A percentile compares a stretch with the other conserved stretches of the same genome.
Evolutionary conservation across 2,888 invertebrate species (phyloP).

Genomic region (Caenorhabditis afra): DNA sequence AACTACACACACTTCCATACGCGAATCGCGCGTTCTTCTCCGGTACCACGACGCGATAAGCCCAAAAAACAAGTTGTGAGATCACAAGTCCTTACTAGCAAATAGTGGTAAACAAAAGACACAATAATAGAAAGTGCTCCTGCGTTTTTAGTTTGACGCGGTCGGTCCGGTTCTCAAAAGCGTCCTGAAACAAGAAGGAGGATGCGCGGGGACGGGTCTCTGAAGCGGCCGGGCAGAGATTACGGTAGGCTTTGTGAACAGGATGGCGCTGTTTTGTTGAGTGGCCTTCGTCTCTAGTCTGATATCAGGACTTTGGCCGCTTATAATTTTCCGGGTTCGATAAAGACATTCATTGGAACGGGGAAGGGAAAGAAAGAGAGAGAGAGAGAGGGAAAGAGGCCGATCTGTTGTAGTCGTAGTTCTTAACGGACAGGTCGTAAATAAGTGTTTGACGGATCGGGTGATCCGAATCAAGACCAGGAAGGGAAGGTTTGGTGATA

Average conservation of each 20-base stretch:
- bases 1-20: conserved; percentile 44
- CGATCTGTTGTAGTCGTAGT: too few species aligned
- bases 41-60: conserved; percentile 20
- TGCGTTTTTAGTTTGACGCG: conserved; percentile 29
- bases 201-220: conserved; percentile 30
- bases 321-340: conserved; percentile 55
- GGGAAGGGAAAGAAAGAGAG: neutral
- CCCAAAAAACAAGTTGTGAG: conserved; percentile 9
- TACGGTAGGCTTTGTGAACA: conserved; percentile 16
- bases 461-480: too few species aligned
- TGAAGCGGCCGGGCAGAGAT: conserved; percentile 2
- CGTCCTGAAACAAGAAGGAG: conserved; percentile 18
- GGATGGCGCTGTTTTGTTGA: conserved; percentile 20
- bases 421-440: too few species aligned
- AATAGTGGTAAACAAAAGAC: neutral
- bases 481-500: too few species aligned
- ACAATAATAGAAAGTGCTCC: conserved; percentile 1
- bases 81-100: neutral
- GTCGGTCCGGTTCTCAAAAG: conserved; percentile 19
- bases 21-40: conserved; percentile 1
- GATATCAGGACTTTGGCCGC: conserved; percentile 32
- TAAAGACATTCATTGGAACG: conserved; percentile 18
- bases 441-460: too few species aligned
- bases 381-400: neutral
- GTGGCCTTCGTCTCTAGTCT: conserved; percentile 37